Conservation (phyloP, 2,797 vertebrate genomes). For the Propithecus perrieri region DNA sequence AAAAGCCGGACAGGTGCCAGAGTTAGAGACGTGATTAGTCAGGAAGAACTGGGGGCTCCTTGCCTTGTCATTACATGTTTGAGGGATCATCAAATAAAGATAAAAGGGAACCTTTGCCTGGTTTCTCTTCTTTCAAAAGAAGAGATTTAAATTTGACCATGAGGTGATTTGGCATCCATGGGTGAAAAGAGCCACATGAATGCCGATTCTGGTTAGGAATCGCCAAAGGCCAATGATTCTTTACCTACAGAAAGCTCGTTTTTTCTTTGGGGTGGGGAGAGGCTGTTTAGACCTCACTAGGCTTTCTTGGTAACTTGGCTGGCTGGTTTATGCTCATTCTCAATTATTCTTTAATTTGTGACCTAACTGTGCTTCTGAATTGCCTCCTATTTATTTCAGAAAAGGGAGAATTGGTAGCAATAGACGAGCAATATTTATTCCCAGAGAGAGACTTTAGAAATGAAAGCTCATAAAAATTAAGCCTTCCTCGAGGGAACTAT, state of each 20-base stretch:
- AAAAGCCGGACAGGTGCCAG: not conserved
- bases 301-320: constrained; percentile 22
- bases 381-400: constrained; percentile 58
- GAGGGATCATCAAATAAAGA: not conserved
- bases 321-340: constrained; percentile 8
- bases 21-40: not conserved
- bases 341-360: constrained; percentile 68
- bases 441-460: constrained; percentile 66
- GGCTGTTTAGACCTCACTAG: not conserved
- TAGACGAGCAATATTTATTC: constrained; percentile 62
- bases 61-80: not conserved
- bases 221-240: constrained; percentile 21
- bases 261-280: not conserved
- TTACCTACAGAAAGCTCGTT: not conserved
- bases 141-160: not conserved
- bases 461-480: constrained; percentile 66
- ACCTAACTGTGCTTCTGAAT: constrained; percentile 49
- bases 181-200: not conserved
- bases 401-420: constrained; percentile 52
- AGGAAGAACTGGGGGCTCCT: not conserved
- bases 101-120: not conserved
- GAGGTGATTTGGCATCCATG: not conserved
- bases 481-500: constrained; percentile 56
- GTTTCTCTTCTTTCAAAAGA: constrained; percentile 13
- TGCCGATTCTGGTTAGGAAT: not conserved